A percentile compares a stretch with the other conserved stretches of the same genome.
phyloP scores from a whole-genome alignment of 2,797 vertebrate genomes.

The Dicrostonyx torquatus region DNA sequence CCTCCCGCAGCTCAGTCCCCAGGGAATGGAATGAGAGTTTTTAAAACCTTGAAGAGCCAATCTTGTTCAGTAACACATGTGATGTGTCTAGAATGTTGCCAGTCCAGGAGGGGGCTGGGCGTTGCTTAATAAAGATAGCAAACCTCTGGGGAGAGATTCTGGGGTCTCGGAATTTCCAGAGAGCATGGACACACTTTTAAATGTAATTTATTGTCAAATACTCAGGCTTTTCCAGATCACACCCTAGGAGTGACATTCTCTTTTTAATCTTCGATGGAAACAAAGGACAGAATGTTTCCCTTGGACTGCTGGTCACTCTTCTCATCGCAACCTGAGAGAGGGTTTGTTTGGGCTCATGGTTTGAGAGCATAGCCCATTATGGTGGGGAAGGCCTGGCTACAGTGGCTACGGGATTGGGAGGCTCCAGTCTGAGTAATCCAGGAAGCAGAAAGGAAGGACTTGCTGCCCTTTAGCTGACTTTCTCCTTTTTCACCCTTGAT shows the following conservation, averaged over 20 bases:
- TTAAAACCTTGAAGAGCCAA: background rate
- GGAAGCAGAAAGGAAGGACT: background rate
- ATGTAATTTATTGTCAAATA: background rate
- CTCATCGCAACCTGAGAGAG: background rate
- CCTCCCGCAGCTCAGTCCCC: background rate
- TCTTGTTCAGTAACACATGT: background rate
- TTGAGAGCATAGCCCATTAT: background rate
- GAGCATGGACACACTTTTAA: background rate
- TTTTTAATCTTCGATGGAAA: background rate
- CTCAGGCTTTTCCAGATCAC: background rate
- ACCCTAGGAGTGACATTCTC: background rate
- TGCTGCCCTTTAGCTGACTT: background rate
- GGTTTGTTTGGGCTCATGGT: background rate
- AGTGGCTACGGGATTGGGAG: background rate
- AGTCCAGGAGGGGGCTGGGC: background rate
- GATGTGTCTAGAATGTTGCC: fast-evolving
- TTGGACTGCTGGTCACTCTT: background rate
- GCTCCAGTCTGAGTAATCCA: background rate
- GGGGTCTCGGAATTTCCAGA: background rate
- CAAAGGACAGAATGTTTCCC: background rate
- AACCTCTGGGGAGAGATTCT: background rate
- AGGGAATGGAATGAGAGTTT: background rate
- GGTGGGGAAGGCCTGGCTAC: background rate
- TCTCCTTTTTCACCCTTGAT: background rate
- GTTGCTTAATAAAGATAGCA: background rate